Evolutionary conservation across 2,113 vertebrate genomes (phyloP), one percentile per base, ranked within the genome.

Genomic region (Mohoua ochrocephala): DNA sequence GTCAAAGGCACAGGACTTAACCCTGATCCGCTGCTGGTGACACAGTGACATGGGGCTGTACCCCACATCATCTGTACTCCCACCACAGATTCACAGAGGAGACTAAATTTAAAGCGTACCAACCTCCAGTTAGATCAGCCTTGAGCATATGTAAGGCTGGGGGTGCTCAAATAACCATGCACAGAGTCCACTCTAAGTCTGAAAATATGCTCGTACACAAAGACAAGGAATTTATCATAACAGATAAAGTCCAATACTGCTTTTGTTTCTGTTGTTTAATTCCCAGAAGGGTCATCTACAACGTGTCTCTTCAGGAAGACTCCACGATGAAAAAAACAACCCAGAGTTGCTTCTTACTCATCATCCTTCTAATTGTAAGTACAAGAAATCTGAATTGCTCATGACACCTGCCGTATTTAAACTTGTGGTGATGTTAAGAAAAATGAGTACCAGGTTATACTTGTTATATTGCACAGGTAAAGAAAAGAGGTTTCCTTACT

Each of bases 331-430:
- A 69, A 76, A 97, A 71, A 91, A 73, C n/a, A 91, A 69, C 60
- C 24, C 93, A 84, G 53, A 64, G 92, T 52, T 97, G 69, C 88
- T 93, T 97, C 81, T 95, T 98, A 60, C 50, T 97, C 75, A 82
- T 97, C 70, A 94, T 98, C 59, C 93, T 97, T 70, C 89, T 98
- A 71, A 94, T 35, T 87, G 97, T 98, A 97, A 97, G 97, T 98
- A 91, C 13, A 15, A 91, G 30, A 83, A 79, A 92, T 71, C 30
- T 42, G 77, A 92, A 59, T 19, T 91, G 28, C 15, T 88, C 6
- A 2, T 89, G 52, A 28, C 15, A 54, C 1, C 6, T 65, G n/a
- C 15, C 17, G 9, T 18, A 47, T 57, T 41, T 63, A 75, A 79
- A 45, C 20, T 47, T 71, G 19, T 47, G 31, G 11, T 41, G 24